phyloP scores from a whole-genome alignment of 2,888 invertebrate genomes.

The Eupithecia insigniata region DNA sequence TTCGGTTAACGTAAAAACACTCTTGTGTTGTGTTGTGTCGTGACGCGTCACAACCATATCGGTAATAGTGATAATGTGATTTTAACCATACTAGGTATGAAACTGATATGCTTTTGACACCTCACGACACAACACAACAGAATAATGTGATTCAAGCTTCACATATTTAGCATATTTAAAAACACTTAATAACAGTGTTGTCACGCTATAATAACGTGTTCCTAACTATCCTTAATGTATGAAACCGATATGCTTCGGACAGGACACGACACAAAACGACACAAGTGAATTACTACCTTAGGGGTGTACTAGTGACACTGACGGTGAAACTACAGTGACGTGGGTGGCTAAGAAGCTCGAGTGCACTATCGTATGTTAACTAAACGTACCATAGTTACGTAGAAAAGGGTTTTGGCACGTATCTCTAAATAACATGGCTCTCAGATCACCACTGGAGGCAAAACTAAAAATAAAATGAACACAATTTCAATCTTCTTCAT shows the following conservation, averaged over 20 bases:
- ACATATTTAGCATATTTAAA: not conserved
- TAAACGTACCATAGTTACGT: constrained; percentile 56
- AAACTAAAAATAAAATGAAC: constrained; percentile 74
- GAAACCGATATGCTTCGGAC: not conserved
- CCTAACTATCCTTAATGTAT: not conserved
- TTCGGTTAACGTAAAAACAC: not conserved
- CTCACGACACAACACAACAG: not conserved
- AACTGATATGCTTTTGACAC: not conserved
- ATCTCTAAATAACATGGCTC: constrained; percentile 51
- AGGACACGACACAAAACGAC: not conserved
- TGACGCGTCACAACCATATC: too few species aligned
- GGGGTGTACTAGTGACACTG: constrained; percentile 11
- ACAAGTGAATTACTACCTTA: not conserved
- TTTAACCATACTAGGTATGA: not conserved
- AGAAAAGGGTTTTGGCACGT: constrained; percentile 54
- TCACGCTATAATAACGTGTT: not conserved
- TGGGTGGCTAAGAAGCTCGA: constrained; percentile 42
- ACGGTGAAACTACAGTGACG: constrained; percentile 47
- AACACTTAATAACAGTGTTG: not conserved
- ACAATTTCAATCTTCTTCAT: constrained; percentile 23
- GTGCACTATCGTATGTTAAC: constrained; percentile 53
- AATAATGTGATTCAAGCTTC: not conserved
- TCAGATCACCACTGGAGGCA: constrained; percentile 80
- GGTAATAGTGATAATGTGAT: not conserved
- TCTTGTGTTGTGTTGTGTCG: not conserved